Conservation (phyloP, 2,888 invertebrate genomes). For the Brenthis ino region DNA sequence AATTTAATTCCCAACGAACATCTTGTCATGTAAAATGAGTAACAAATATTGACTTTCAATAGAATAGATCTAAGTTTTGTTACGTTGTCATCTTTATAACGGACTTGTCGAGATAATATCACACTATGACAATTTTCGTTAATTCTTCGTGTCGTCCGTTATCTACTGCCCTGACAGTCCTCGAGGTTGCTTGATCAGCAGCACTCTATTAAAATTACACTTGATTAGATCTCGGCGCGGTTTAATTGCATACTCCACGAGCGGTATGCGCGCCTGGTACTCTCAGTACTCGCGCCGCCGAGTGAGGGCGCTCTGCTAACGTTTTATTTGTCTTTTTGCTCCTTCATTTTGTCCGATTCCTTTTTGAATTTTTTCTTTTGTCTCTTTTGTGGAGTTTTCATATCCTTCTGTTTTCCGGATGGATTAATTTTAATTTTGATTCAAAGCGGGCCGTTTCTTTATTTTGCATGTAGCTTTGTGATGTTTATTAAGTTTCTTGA, state of each 20-base stretch:
- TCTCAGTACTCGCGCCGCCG: constrained; percentile 45
- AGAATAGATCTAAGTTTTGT: constrained; percentile 6
- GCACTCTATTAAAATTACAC: constrained; percentile 74
- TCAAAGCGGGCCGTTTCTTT: constrained; percentile 54
- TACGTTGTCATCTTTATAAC: constrained; percentile 45
- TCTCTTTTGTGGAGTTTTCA: constrained; percentile 71
- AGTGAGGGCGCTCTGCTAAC: constrained; percentile 51
- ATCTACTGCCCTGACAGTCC: constrained; percentile 51
- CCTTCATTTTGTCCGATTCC: constrained; percentile 57
- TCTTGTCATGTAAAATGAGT: constrained; percentile 12
- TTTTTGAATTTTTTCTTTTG: constrained; percentile 64
- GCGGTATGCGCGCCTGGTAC: constrained; percentile 69
- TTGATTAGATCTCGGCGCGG: constrained; percentile 71
- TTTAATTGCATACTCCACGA: constrained; percentile 69
- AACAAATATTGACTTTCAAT: constrained; percentile 1
- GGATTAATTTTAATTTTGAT: constrained; percentile 75
- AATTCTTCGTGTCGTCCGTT: constrained; percentile 55
- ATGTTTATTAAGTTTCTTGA: constrained; percentile 42
- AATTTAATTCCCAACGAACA: background rate
- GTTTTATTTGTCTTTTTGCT: constrained; percentile 55
- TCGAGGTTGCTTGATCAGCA: constrained; percentile 53
- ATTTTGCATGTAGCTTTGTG: constrained; percentile 40
- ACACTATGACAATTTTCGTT: constrained; percentile 53
- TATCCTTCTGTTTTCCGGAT: constrained; percentile 74
- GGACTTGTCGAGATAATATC: constrained; percentile 53